Conservation (phyloP, 2,113 vertebrate genomes). For the Pterocles gutturalis region DNA sequence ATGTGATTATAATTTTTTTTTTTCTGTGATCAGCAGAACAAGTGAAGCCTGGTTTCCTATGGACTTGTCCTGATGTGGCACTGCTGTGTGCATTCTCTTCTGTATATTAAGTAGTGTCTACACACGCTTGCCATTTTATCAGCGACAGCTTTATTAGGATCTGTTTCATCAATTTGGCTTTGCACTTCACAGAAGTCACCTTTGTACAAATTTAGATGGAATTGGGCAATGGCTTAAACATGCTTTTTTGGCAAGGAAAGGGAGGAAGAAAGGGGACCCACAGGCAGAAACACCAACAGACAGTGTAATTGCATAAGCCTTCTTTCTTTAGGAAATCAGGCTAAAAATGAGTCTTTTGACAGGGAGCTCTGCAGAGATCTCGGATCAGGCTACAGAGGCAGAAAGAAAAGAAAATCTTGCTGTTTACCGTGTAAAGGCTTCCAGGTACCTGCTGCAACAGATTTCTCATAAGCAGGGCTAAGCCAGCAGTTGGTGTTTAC, state of each 20-base stretch:
- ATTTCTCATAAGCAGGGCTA: neutral
- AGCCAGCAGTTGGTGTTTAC: conserved; percentile 9
- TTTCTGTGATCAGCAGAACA: conserved; percentile 27
- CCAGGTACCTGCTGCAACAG: neutral
- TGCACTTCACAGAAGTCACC: neutral
- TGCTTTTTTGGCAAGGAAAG: neutral
- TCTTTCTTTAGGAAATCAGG: conserved; percentile 8
- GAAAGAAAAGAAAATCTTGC: neutral
- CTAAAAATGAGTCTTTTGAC: conserved; percentile 14
- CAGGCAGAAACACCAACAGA: neutral
- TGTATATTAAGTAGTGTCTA: neutral
- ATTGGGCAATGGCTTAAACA: conserved; percentile 13
- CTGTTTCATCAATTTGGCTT: neutral
- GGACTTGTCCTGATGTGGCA: neutral
- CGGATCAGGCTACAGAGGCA: neutral
- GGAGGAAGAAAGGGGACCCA: neutral
- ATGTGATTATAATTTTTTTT: neutral
- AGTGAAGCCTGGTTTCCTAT: neutral
- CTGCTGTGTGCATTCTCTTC: neutral
- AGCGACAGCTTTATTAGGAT: neutral
- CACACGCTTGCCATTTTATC: neutral
- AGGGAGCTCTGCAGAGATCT: neutral
- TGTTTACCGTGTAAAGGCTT: neutral
- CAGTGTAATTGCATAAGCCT: neutral
- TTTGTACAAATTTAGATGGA: conserved; percentile 35